Base-by-base conservation (phyloP, 2,888 invertebrate genomes). In the Phlogophora meticulosa region DNA sequence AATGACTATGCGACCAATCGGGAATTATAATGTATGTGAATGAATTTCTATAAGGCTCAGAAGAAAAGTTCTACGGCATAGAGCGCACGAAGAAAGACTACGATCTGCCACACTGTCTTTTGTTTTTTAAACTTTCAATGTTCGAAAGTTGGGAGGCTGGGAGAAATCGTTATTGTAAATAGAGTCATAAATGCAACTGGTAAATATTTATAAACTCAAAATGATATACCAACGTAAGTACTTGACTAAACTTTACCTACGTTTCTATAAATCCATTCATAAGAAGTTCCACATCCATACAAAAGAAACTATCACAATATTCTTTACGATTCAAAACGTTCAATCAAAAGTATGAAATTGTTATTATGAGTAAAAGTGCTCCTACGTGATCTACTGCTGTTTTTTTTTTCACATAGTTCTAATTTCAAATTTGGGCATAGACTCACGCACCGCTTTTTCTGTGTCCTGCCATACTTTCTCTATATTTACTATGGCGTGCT, bases 381-480 rank as follows among this genome's bases (percentile, higher is more conserved):
- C 51, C 67, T 66, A 78, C 75, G 78, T 78, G 63, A 55, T 66
- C 58, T n/a, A 28, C 24, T 28, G 42, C 20, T 32, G 43, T 48
- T 43, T 46, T 55, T 53, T 76, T 60, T 65, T 78, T 59, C 53
- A 55, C 46, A n/a, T 43, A 49, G 58, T 57, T 68, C 60, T 48
- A 67, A 66, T 78, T 80, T 75, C 24, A 51, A 71, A 68, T 77
- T 81, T 75, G 74, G 78, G 57, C 76, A 76, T 74, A 83, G 79
- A 81, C 81, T 76, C 80, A 74, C 76, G 81, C 77, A 81, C 77
- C 71, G 71, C 57, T 80, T 80, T 84, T 83, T 76, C 72, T 83
- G 46, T 59, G 74, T 40, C 40, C 58, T 63, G 76, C 72, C 76
- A 81, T 82, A 89, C 92, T 92, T 92, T 93, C 93, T 88, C 90